Base-by-base conservation (phyloP, 1,140 invertebrate species). In the Phymorhynchus buccinoides region DNA sequence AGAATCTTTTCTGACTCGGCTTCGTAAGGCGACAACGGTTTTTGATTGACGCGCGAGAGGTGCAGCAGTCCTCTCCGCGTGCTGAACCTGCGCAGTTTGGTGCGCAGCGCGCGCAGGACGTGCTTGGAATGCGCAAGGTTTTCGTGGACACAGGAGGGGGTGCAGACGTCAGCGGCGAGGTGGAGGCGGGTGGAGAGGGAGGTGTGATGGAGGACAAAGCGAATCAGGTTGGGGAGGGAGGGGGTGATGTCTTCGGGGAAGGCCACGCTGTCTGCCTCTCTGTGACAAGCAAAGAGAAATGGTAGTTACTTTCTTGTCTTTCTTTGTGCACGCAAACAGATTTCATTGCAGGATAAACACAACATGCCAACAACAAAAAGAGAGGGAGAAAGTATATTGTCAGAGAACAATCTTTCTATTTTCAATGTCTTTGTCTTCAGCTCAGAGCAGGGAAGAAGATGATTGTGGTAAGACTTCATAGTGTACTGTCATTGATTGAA, bases 221-320 rank as follows among this genome's bases (percentile, higher is more conserved):
- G 95, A 41, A 96, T 91, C 52, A 97, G 92, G 91, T 96, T 96
- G 86, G 95, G 92, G 44, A 95, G 93, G 27, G 95, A 96, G 32
- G 96, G 94, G 66, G 95, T 95, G 52, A 95, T 89, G 71, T 93
- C 91, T 83, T 93, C 93, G 27, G 96, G 96, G 92, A 95, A 97
- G 37, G 95, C 93, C 75, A 95, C 94, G 90, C 96, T 97, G 86
- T 97, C 96, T 62, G 95, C 94, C 94, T 96, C 96, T 87, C 96
- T 96, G 90, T 52, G 86, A 88, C 35, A 14, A 44, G 42, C 85
- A 85, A 48, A 66, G 16, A 68, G 22, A 87, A n/a, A n/a, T n/a
- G n/a, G n/a, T n/a, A n/a, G 27, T 3, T 12, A 71, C 27, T 4
- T 71, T 71, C 27, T 71, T 14, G 9, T 27, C 37, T 18, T 35